Base-by-base conservation (phyloP, 2,113 vertebrate species). In the Sylvia atricapilla region DNA sequence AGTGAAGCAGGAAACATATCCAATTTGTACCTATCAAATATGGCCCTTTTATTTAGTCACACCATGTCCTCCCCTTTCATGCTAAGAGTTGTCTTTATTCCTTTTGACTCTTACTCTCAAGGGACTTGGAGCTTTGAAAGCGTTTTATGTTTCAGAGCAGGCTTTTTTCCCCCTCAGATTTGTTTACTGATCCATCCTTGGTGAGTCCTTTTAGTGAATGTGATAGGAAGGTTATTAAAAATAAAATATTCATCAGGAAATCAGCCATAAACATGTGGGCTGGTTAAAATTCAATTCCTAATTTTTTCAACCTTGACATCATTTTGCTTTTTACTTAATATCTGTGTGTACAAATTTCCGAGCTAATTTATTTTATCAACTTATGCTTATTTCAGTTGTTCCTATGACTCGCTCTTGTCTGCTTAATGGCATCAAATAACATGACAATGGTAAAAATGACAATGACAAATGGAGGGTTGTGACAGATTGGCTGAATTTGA, bases 241-340 rank as follows among this genome's bases (percentile, higher is more conserved):
- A 96, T 96, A 96, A 97, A 97, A 97, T 97, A 97, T 97, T 96
- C 94, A 97, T 97, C 91, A 95, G 86, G 79, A 97, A 96, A 94
- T 96, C 94, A 96, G 75, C 83, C 91, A 89, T 91, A 94, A 95
- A 68, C 73, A 72, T 91, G 89, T 77, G 93, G 91, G 84, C 87
- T 95, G 87, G 93, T 96, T 96, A 91, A 95, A 96, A 95, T 94
- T 97, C 84, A 85, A 92, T 93, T 96, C 84, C 50, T 96, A 89
- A 96, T 95, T 97, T 91, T 88, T 94, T 90, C 94, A 96, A 96
- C 96, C 87, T 90, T 97, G 93, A 90, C 89, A 95, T 94, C 24
- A 64, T 94, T 96, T 91, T 75, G 67, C 87, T 72, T 95, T 95
- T 95, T 93, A 72, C 85, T 95, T 96, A 92, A 92, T 97, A 94